Evolutionary conservation across 2,113 vertebrate species (phyloP), one percentile per base, ranked within the genome.

Genomic region (Rhinoderma darwinii): DNA sequence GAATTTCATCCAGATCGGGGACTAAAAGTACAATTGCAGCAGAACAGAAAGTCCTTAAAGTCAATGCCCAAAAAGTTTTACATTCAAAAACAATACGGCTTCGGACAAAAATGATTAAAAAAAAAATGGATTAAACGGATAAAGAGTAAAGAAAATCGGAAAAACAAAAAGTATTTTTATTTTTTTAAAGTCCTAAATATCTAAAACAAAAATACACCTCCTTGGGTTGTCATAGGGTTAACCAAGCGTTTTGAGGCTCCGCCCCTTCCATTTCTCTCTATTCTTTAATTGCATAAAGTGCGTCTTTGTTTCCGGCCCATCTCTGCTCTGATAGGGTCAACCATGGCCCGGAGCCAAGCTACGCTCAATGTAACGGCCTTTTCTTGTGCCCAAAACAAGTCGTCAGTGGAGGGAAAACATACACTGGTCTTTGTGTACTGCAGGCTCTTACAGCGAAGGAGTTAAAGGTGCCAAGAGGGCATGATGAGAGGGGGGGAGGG

Each of bases 271-370:
- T 37, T 30, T 39, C 22, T 37, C 35, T 15, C 30, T 56, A 72
- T 86, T 80, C 76, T 70, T 41, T 56, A 14, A 30, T 25, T 18
- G 56, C 32, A 86, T 86, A 86, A 51, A 72, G 84, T 72, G 61
- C 7, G 63, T 30, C 75, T 86, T 86, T 86, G 84, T 86, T 41
- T 63, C 41, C 66, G 76, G 39, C 76, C 59, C 84, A 35, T 35
- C 76, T 86, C 68, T n/a, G 84, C 84, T 80, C 76, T 20, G 76
- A 86, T 86, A 70, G 84, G 84, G 76, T 86, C 84, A 86, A 43
- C 51, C 30, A 9, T 56, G 84, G 84, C 84, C 84, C 32, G 8
- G 41, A 39, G 84, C 74, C 84, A 86, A 86, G 43, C 35, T 44
- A 20, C 72, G 37, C 59, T 44, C 43, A 30, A 77, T 86, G 76